Percentiles rank a stretch among this genome's conserved stretches.
These are phyloP conservation scores for Pangasius sanitwongsei DNA, from an alignment of 2,797 vertebrate genomes.

Conservation along the genomic window DNA sequence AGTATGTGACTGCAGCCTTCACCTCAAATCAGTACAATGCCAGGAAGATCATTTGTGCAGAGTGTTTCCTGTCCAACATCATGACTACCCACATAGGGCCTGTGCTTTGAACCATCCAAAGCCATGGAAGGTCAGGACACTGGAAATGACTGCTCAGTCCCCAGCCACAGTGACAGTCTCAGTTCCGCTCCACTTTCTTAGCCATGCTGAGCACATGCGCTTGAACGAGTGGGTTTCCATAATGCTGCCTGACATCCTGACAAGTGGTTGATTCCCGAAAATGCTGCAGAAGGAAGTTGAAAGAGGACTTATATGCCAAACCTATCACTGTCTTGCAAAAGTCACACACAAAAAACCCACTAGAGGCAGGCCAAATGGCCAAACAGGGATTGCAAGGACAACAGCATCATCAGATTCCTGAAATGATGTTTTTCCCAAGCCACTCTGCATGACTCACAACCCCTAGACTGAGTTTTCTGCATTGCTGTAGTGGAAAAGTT, in stretches of 20 bases:
- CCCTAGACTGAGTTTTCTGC: slow-evolving; percentile 35
- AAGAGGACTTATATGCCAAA: slow-evolving; percentile 63
- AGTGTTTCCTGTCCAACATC: slow-evolving; percentile 48
- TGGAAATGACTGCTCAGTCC: slow-evolving; percentile 62
- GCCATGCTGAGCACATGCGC: slow-evolving; percentile 64
- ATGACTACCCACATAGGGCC: slow-evolving; percentile 38
- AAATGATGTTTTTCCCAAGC: slow-evolving; percentile 58
- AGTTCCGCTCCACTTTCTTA: slow-evolving; percentile 69
- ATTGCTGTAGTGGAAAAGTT: slow-evolving; percentile 26
- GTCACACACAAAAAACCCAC: slow-evolving; percentile 52
- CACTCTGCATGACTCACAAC: slow-evolving; percentile 54
- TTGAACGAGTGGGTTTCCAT: slow-evolving; percentile 63
- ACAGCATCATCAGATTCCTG: slow-evolving; percentile 59
- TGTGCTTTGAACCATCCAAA: slow-evolving; percentile 48
- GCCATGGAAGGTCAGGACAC: slow-evolving; percentile 64
- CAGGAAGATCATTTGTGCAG: slow-evolving; percentile 53
- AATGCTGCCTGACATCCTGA: slow-evolving; percentile 76
- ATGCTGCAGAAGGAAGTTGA: slow-evolving; percentile 50
- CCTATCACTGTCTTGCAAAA: slow-evolving; percentile 73
- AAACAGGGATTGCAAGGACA: slow-evolving; percentile 27
- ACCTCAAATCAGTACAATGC: slow-evolving; percentile 44
- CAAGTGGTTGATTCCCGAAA: slow-evolving; percentile 71
- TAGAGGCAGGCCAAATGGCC: slow-evolving; percentile 56
- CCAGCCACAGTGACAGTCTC: slow-evolving; percentile 62
- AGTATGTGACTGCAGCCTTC: slow-evolving; percentile 33